A percentile compares a stretch with the other conserved stretches of the same genome.
Evolutionary conservation across 2,113 vertebrate genomes (phyloP).

Genomic region (Grus americana): DNA sequence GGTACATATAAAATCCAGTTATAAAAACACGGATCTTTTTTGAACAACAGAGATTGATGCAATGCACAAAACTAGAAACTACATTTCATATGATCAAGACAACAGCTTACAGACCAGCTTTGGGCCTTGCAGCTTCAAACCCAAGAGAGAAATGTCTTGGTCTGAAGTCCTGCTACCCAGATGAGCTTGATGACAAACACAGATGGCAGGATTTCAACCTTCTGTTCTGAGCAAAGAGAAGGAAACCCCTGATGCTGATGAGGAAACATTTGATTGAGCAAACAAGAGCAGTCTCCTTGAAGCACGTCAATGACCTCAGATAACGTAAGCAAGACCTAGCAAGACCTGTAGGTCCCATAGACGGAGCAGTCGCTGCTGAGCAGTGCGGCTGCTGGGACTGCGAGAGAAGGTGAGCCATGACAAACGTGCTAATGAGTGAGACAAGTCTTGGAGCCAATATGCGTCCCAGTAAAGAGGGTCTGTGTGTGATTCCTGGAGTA

Average conservation of each 20-base stretch:
- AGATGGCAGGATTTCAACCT: not conserved
- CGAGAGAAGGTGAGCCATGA: not conserved
- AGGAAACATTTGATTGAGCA: not conserved
- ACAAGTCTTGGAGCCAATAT: not conserved
- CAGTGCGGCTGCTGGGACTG: not conserved
- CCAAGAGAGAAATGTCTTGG: not conserved
- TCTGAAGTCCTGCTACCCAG: not conserved
- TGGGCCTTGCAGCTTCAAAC: not conserved
- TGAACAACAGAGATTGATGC: slow-evolving; percentile 7
- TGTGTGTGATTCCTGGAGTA: not conserved
- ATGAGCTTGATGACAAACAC: not conserved
- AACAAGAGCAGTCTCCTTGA: slow-evolving; percentile 35
- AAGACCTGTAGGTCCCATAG: not conserved
- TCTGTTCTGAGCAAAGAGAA: not conserved
- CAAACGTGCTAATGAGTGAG: not conserved
- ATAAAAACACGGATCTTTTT: slow-evolving; percentile 54
- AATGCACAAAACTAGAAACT: slow-evolving; percentile 21
- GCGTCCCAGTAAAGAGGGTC: not conserved
- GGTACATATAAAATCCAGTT: slow-evolving; percentile 64
- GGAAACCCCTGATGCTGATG: not conserved
- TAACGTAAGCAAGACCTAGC: slow-evolving; percentile 3
- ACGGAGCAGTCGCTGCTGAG: not conserved
- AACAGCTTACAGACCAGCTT: not conserved
- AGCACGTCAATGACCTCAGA: slow-evolving; percentile 23
- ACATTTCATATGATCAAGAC: not conserved